These are phyloP conservation scores for Holcopasites calliopsidis DNA, from an alignment of 1,140 invertebrate genomes.

Conservation along the genomic window DNA sequence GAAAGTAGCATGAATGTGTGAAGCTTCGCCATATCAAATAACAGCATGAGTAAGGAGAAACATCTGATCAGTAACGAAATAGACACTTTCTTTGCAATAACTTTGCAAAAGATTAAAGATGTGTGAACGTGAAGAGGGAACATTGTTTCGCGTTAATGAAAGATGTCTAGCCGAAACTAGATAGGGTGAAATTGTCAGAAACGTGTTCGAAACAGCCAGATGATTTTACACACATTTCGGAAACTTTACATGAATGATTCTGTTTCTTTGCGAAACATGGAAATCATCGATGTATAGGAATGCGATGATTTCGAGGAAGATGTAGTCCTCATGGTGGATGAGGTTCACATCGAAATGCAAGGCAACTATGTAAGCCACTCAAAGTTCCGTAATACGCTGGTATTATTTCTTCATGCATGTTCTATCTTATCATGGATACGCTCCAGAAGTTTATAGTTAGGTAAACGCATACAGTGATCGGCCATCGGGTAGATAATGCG, in stretches of 20 bases:
- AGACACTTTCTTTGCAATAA: background rate
- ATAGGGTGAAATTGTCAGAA: background rate
- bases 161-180: background rate
- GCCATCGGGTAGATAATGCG: background rate
- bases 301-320: conserved; percentile 77
- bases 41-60: conserved; percentile 75
- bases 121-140: background rate
- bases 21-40: conserved; percentile 68
- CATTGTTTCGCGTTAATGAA: no score
- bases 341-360: conserved; percentile 75
- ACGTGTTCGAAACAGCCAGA: background rate
- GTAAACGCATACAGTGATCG: background rate
- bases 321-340: conserved; percentile 73
- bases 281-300: conserved; percentile 68
- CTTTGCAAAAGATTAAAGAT: background rate
- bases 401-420: conserved; percentile 54
- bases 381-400: conserved; percentile 26
- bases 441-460: background rate
- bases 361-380: conserved; percentile 77
- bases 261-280: conserved; percentile 62
- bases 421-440: conserved; percentile 48
- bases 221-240: background rate
- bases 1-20: conserved; percentile 67
- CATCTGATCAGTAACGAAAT: conserved; percentile 45
- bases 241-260: conserved; percentile 42